These are phyloP conservation scores for Cyprinodon diabolis DNA, from an alignment of 2,797 vertebrate species.

Conservation along the genomic window DNA sequence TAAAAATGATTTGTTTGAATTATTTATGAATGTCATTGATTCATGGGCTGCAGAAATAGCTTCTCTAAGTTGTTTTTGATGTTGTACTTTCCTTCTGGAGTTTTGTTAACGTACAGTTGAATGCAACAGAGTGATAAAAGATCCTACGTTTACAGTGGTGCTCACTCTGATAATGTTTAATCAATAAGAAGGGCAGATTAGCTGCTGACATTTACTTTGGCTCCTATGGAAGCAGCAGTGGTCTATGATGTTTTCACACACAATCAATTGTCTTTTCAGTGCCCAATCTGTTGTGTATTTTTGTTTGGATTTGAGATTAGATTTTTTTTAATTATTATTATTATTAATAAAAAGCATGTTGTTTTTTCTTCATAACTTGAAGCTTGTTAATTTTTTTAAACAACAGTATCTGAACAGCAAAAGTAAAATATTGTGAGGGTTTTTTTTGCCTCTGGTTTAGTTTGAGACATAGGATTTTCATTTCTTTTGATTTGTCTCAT, in stretches of 20 bases:
- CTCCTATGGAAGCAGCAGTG: not conserved
- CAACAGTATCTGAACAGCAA: not conserved
- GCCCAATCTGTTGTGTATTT: not conserved
- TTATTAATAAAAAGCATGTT: too few relatives aligned
- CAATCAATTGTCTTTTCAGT: not conserved
- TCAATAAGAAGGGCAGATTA: not conserved
- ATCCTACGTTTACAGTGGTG: not conserved
- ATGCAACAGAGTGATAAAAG: not conserved
- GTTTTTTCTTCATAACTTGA: not conserved
- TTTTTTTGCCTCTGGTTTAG: not conserved
- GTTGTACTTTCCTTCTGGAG: not conserved
- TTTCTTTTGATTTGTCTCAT: slow-evolving; percentile 19
- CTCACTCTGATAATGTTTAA: not conserved
- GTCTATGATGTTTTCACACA: not conserved
- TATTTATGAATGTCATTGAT: not conserved
- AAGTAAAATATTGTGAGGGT: not conserved
- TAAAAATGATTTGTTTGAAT: not conserved
- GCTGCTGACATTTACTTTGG: not conserved
- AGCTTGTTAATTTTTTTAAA: not conserved
- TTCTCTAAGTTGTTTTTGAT: not conserved
- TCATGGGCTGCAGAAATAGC: not conserved
- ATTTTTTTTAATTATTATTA: not conserved
- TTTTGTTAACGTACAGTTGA: not conserved
- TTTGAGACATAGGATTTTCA: slow-evolving; percentile 5
- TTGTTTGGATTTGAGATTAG: not conserved